A percentile compares a stretch with the other conserved stretches of the same genome.
These are phyloP conservation scores for Endomychus coccineus DNA, from an alignment of 2,888 invertebrate species.

Conservation along the genomic window DNA sequence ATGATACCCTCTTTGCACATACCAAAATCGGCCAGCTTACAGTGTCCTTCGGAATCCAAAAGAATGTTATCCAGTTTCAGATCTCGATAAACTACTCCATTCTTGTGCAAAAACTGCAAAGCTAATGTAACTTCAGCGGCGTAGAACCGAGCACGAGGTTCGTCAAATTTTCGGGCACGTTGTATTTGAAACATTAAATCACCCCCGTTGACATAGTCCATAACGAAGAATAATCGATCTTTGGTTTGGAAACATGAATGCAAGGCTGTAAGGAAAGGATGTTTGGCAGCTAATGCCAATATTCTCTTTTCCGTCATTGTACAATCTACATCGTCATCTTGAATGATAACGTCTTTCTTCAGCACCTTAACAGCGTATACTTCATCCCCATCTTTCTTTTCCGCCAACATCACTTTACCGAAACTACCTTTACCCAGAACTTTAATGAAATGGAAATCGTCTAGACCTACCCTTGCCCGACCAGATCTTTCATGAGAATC, in stretches of 20 bases:
- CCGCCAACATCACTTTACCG: slow-evolving; percentile 98
- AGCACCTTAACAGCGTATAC: slow-evolving; percentile 83
- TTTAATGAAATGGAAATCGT: slow-evolving; percentile 96
- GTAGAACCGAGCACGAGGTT: slow-evolving; percentile 91
- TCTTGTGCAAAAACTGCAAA: slow-evolving; percentile 90
- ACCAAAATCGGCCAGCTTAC: slow-evolving; percentile 91
- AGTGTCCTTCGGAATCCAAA: slow-evolving; percentile 91
- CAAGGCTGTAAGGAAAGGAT: slow-evolving; percentile 95
- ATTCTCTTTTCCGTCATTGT: slow-evolving; percentile 98
- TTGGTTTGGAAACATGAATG: slow-evolving; percentile 96
- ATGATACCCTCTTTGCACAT: slow-evolving; percentile 89
- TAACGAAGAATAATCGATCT: slow-evolving; percentile 88
- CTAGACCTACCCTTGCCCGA: slow-evolving; percentile 58
- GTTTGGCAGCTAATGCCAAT: slow-evolving; percentile 91
- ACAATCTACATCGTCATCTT: slow-evolving; percentile 99
- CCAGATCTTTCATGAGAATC: too few species aligned
- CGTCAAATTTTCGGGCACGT: slow-evolving; percentile 95
- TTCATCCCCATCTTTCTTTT: slow-evolving; percentile 88
- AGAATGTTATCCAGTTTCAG: slow-evolving; percentile 97
- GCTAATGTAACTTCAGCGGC: slow-evolving; percentile 98
- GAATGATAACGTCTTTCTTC: slow-evolving; percentile 96
- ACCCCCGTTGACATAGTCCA: slow-evolving; percentile 99
- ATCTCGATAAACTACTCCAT: slow-evolving; percentile 98
- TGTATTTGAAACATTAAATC: slow-evolving; percentile 99
- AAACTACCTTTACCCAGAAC: slow-evolving; percentile 98